phyloP scores from a whole-genome alignment of 2,797 vertebrate genomes.

The Gobio occitaniae region DNA sequence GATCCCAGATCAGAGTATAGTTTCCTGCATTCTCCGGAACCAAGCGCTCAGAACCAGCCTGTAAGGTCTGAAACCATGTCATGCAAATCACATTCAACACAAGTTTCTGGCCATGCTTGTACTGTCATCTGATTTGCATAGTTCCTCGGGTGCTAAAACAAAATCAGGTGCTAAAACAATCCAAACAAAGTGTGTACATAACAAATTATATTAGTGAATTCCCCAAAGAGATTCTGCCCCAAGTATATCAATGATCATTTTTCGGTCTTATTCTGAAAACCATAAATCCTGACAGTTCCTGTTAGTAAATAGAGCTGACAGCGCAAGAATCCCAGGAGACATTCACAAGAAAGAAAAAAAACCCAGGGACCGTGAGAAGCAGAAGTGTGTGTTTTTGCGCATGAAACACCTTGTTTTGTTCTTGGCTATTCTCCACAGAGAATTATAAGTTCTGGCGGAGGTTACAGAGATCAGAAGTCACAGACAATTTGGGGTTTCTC shows the following conservation, averaged over 20 bases:
- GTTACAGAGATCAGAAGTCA: constrained; percentile 15
- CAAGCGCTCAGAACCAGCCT: neutral
- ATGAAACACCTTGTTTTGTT: constrained; percentile 26
- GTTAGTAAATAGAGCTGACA: constrained; percentile 14
- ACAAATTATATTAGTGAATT: neutral
- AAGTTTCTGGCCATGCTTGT: neutral
- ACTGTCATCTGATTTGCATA: neutral
- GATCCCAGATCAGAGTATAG: too few species aligned
- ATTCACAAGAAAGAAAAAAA: neutral
- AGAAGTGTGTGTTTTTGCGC: neutral
- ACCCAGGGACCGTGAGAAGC: neutral
- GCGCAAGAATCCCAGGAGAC: constrained; percentile 10
- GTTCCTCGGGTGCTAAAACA: neutral
- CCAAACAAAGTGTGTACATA: neutral
- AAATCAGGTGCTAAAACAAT: neutral
- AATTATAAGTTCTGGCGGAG: constrained; percentile 20
- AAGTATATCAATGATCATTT: constrained; percentile 18
- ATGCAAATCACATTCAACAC: neutral
- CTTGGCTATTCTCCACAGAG: constrained; percentile 17
- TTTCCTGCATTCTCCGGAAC: too few species aligned
- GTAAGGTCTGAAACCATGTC: neutral
- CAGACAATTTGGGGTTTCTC: constrained; percentile 23
- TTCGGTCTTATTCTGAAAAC: constrained; percentile 15
- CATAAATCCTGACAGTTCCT: neutral
- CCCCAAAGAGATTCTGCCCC: neutral